Conservation (phyloP, 2,888 invertebrate genomes). For the Drosophila diplacantha region DNA sequence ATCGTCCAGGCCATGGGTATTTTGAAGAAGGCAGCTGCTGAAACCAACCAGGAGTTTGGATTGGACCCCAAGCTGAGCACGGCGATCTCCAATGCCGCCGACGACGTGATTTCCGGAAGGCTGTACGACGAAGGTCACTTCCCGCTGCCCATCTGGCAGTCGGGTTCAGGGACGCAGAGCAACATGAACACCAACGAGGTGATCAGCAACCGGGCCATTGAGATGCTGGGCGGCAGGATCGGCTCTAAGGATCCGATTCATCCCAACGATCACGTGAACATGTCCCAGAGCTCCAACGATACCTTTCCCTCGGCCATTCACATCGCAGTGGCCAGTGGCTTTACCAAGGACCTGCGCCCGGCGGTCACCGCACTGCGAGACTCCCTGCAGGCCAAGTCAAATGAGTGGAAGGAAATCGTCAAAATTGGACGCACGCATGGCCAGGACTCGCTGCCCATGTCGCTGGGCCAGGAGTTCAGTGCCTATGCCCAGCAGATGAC, state of each 20-base stretch:
- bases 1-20: constrained; percentile 95
- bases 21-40: constrained; percentile 96
- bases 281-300: constrained; percentile 98
- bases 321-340: constrained; percentile 93
- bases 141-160: constrained; percentile 98
- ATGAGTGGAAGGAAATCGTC: constrained; percentile 92
- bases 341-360: constrained; percentile 88
- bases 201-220: constrained; percentile 91
- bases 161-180: constrained; percentile 97
- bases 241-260: constrained; percentile 96
- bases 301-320: constrained; percentile 99
- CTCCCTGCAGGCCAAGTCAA: constrained; percentile 85
- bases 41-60: constrained; percentile 94
- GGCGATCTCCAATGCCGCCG: constrained; percentile 91
- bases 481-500: constrained; percentile 91
- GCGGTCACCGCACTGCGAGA: constrained; percentile 85
- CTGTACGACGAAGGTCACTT: constrained; percentile 95
- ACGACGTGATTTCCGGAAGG: constrained; percentile 94
- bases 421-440: constrained; percentile 94
- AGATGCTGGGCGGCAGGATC: constrained; percentile 89
- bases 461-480: constrained; percentile 98
- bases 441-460: constrained; percentile 95
- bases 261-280: constrained; percentile 99
- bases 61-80: constrained; percentile 90
- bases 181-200: constrained; percentile 99